phyloP scores from a whole-genome alignment of 2,888 invertebrate genomes.

The Amphipyra berbera region DNA sequence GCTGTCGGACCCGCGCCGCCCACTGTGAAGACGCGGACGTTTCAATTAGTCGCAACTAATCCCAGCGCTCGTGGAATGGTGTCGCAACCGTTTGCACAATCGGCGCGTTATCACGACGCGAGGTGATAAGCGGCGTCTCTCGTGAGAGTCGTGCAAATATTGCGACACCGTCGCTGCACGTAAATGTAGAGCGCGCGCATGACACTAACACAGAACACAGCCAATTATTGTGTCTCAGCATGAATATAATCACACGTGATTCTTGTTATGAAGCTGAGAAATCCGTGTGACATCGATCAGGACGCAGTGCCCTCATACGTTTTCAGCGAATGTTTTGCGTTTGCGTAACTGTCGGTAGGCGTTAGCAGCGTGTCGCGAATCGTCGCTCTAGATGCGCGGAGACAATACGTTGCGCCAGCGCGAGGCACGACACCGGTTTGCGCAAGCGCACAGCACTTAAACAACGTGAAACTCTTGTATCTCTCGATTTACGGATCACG shows the following conservation, averaged over 20 bases:
- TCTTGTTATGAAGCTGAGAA: constrained; percentile 55
- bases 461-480: constrained; percentile 67
- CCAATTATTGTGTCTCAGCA: constrained; percentile 53
- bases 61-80: constrained; percentile 59
- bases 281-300: constrained; percentile 54
- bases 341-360: constrained; percentile 72
- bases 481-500: constrained; percentile 68
- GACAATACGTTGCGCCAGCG: constrained; percentile 74
- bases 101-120: constrained; percentile 64
- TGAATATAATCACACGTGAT: constrained; percentile 54
- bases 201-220: constrained; percentile 46
- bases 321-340: constrained; percentile 57
- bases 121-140: constrained; percentile 64
- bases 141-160: constrained; percentile 67
- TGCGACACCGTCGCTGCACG: constrained; percentile 60
- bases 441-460: constrained; percentile 62
- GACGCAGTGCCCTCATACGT: constrained; percentile 64
- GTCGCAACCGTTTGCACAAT: constrained; percentile 69
- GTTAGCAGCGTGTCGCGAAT: constrained; percentile 71
- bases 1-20: constrained; percentile 71
- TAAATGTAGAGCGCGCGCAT: constrained; percentile 62
- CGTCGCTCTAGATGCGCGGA: constrained; percentile 78
- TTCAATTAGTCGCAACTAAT: constrained; percentile 78
- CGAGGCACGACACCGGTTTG: constrained; percentile 60
- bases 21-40: constrained; percentile 72